Conservation (phyloP, 1,140 invertebrate species). For the Matsumurasca onukii region DNA sequence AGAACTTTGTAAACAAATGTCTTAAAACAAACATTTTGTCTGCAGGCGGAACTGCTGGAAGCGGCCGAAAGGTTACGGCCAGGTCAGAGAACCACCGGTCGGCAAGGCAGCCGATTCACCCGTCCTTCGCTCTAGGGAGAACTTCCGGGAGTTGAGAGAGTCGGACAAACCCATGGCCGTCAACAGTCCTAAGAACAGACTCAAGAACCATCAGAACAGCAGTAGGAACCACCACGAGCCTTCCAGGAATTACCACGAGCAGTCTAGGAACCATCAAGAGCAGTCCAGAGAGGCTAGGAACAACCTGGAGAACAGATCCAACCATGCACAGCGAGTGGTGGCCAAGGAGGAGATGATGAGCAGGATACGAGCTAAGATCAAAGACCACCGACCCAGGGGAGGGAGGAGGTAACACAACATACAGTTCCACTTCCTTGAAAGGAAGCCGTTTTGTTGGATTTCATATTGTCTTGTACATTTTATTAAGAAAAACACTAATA, state of each 20-base stretch:
- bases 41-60: constrained; percentile 64
- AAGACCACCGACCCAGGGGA: not conserved
- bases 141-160: no score
- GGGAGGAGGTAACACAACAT: no score
- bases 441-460: no score
- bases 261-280: not conserved
- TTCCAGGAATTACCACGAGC: no score
- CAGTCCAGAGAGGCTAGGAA: not conserved
- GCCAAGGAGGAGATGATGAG: not conserved
- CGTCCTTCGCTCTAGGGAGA: constrained; percentile 29
- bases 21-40: no score
- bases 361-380: not conserved
- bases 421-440: no score
- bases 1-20: no score
- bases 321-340: constrained; percentile 4
- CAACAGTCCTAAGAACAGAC: constrained; percentile 2
- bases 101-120: constrained; percentile 41
- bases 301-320: not conserved
- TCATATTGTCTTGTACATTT: no score
- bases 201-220: not conserved
- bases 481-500: no score
- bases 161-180: not conserved
- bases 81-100: constrained; percentile 46
- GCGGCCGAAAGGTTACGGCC: constrained; percentile 61
- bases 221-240: not conserved